Base-by-base conservation (phyloP, 2,113 vertebrate species). In the Microcebus murinus region DNA sequence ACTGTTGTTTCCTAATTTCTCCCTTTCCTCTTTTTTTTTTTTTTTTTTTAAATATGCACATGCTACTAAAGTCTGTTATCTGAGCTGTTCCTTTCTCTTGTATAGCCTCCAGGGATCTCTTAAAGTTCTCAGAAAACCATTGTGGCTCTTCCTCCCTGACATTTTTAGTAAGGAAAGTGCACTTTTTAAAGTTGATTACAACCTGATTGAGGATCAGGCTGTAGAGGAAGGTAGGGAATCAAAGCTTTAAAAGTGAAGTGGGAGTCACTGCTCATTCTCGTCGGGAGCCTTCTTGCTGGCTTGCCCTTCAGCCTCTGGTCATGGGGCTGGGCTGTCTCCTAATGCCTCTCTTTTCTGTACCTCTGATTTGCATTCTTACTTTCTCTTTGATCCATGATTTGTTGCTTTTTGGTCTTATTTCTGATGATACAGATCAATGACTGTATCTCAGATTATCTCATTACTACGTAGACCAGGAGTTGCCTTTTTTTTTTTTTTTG, bases 91-190 rank as follows among this genome's bases (percentile, higher is more conserved):
- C 39, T 80, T 74, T 50, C 48, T 61, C 42, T 50, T 36, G 8
- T 23, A 25, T 8, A 63, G 45, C 17, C 59, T 94, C 61, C 42
- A 27, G 50, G 50, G 18, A 85, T 79, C 79, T 67, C 83, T 48
- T 55, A 71, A 76, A 92, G 20, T 83, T 52, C 68, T 82, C 59
- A n/a, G 2, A 45, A 90, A 93, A 29, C 11, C 68, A 77, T 83
- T 67, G 31, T 76, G 42, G 31, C 42, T 88, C 13, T 81, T 92
- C 59, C n/a, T 90, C 21, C 20, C 29, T 57, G 74, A 45, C 6
- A 76, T n/a, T 88, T 81, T 92, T 71, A 36, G 48, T 48, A 55
- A 55, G 4, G 5, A n/a, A 82, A 86, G 59, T 94, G 57, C 67
- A 48, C n/a, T 50, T 82, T 79, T 48, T 45, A 27, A 92, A 61